Evolutionary conservation across 64 coral and sea anemone genomes (phyloP), one percentile per base, ranked within the genome.

Genomic region (Cladopsammia gracilis): DNA sequence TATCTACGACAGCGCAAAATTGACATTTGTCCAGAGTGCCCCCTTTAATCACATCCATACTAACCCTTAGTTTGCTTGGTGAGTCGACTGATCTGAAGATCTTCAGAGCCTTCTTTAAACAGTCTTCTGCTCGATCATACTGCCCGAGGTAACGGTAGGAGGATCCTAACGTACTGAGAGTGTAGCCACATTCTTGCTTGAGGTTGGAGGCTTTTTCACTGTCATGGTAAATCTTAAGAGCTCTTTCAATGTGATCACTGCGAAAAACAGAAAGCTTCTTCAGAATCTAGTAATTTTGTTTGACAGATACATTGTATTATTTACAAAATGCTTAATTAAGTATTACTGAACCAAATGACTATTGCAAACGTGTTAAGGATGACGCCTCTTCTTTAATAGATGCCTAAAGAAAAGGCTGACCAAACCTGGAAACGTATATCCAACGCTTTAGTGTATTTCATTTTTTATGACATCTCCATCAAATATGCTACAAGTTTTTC

Each of bases 1-100:
- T 34, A 34, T 34, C 34, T 34, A 34, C 34, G 34, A 34, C 34
- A 34, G 34, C 34, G 34, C 34, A 34, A 34, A 34, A 34, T 1
- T 34, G 34, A 34, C 34, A 34, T 34, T 34, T 34, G 34, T 34
- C 34, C 34, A 34, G 34, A 1, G 34, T 34, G 34, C 34, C 34
- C 34, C 34, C 34, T 34, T 34, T 34, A 34, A 34, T n/a, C n/a
- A n/a, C n/a, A n/a, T 34, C 34, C 34, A 69, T 18, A 18, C 4
- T 54, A 53, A 76, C 73, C 73, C 73, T 76, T 5, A 76, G 73
- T 20, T 76, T 51, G 47, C 48, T 76, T 53, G 73, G 73, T 20
- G 73, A 76, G 8, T 54, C 16, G 18, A 76, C 48, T 15, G 73
- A 51, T 52, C 48, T 51, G 48, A 52, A 50, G 18, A 52, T 76